A percentile compares a stretch with the other conserved stretches of the same genome.
phyloP scores from a whole-genome alignment of 2,888 invertebrate species.

The Quadriops clusia region DNA sequence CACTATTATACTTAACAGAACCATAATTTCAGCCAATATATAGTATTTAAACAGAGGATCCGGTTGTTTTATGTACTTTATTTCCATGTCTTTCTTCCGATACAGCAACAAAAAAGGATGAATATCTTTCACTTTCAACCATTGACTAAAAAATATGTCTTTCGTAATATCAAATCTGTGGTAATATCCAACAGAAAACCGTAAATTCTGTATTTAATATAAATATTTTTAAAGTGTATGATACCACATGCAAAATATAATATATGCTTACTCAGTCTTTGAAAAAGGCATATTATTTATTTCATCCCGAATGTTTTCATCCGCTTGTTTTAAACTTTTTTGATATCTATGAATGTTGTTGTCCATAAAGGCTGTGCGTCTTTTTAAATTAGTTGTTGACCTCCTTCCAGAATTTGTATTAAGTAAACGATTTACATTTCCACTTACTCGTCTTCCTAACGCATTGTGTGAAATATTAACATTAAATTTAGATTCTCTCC shows the following conservation, averaged over 20 bases:
- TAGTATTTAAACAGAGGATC: conserved; percentile 83
- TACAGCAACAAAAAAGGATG: conserved; percentile 52
- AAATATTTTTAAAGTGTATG: conserved; percentile 2
- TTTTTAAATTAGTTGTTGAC: conserved; percentile 26
- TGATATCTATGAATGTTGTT: conserved; percentile 53
- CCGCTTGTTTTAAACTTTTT: conserved; percentile 53
- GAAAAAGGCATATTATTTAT: conserved; percentile 77
- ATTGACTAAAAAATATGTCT: conserved; percentile 45
- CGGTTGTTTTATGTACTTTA: conserved; percentile 58
- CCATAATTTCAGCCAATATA: conserved; percentile 46
- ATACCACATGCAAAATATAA: conserved; percentile 3
- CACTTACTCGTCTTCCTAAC: conserved; percentile 5
- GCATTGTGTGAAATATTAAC: no score
- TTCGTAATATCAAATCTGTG: background rate
- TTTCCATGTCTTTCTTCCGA: conserved; percentile 52
- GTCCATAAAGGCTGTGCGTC: conserved; percentile 57
- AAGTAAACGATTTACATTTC: conserved; percentile 12
- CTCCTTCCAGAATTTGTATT: conserved; percentile 18
- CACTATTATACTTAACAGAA: conserved; percentile 46
- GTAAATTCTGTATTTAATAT: background rate
- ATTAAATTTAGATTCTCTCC: no score
- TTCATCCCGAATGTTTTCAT: conserved; percentile 67
- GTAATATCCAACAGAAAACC: background rate
- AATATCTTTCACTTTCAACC: conserved; percentile 49
- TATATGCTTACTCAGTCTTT: conserved; percentile 53